Percentiles rank a stretch among this genome's conserved stretches.
Evolutionary conservation across 2,113 vertebrate genomes (phyloP).

Genomic region (Steatornis caripensis): DNA sequence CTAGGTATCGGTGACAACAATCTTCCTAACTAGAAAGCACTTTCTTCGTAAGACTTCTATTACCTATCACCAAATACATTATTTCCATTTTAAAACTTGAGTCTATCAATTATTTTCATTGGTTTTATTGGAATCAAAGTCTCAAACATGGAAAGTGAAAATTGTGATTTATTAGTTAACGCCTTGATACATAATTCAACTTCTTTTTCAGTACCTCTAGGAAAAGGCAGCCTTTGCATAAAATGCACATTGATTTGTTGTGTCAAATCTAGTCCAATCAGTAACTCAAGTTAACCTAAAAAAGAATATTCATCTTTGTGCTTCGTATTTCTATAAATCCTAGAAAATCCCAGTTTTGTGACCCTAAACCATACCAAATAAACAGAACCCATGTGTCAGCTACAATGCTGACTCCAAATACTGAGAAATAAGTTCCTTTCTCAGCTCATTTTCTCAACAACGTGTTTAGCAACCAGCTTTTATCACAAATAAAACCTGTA

Average conservation of each 20-base stretch:
- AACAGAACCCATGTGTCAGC: not conserved
- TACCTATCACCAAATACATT: not conserved
- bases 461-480: not conserved
- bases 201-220: not conserved
- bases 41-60: too few species aligned
- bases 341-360: not conserved
- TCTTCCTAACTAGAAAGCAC: not conserved
- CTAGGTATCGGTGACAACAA: not conserved
- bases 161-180: not conserved
- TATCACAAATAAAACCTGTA: not conserved
- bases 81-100: not conserved
- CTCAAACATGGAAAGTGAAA: not conserved
- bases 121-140: not conserved
- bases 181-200: not conserved
- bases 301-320: not conserved
- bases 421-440: not conserved
- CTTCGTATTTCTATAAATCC: not conserved
- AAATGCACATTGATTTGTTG: not conserved
- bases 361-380: not conserved
- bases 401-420: not conserved
- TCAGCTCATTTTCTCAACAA: not conserved
- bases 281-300: not conserved
- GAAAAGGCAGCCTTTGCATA: not conserved
- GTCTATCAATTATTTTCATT: not conserved
- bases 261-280: not conserved